Conservation (phyloP, 2,113 vertebrate species). For the Scomber scombrus region DNA sequence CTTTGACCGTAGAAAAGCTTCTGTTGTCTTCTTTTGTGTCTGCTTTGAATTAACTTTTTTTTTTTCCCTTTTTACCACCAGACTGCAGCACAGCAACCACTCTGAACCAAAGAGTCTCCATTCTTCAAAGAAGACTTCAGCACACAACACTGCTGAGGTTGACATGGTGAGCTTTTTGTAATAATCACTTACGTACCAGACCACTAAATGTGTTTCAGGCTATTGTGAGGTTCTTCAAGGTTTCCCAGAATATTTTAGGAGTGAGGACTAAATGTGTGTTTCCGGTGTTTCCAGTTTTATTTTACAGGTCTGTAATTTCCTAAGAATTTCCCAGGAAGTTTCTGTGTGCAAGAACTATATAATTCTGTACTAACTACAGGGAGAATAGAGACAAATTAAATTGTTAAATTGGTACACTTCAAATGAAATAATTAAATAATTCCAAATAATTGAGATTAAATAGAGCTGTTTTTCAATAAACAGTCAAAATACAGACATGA, state of each 20-base stretch:
- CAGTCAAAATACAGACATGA: background rate
- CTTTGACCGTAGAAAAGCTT: background rate
- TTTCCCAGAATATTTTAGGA: background rate
- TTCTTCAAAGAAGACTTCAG: constrained; percentile 18
- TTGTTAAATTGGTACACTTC: background rate
- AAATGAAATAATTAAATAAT: background rate
- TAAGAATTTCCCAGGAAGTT: background rate
- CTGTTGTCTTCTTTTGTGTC: background rate
- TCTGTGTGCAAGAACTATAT: background rate
- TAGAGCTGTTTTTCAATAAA: background rate
- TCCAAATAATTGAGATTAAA: background rate
- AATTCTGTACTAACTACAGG: constrained; percentile 15
- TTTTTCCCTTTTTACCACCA: constrained; percentile 39
- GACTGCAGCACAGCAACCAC: constrained; percentile 61
- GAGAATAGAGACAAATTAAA: background rate
- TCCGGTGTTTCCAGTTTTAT: background rate
- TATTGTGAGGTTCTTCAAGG: background rate
- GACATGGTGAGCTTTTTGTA: constrained; percentile 52
- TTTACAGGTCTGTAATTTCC: constrained; percentile 5
- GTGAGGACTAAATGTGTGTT: background rate
- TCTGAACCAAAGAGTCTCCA: constrained; percentile 46
- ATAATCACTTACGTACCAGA: background rate
- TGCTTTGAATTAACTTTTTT: background rate
- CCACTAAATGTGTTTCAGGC: background rate
- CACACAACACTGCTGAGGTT: background rate